Percentiles rank a stretch among this genome's conserved stretches.
phyloP scores from a whole-genome alignment of 2,888 invertebrate genomes.

The Cryptophagus acutangulus region DNA sequence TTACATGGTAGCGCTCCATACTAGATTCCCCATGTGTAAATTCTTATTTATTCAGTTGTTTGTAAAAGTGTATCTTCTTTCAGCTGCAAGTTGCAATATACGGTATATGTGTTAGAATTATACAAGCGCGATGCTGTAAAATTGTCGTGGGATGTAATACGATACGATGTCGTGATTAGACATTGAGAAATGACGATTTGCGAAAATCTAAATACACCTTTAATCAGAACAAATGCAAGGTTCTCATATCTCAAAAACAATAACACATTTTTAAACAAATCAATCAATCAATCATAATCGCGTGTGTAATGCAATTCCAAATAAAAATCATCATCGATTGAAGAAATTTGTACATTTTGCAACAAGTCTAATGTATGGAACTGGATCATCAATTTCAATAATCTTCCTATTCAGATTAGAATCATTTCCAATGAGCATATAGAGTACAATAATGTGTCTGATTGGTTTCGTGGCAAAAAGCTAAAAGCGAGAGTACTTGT shows the following conservation, averaged over 20 bases:
- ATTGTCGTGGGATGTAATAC: conserved; percentile 26
- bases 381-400: not conserved
- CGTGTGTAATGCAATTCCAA: no score
- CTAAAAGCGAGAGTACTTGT: conserved; percentile 22
- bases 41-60: conserved; percentile 40
- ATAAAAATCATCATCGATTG: no score
- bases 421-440: conserved; percentile 16
- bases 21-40: conserved; percentile 39
- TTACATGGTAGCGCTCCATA: conserved; percentile 31
- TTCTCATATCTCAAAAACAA: conserved; percentile 9
- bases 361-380: not conserved
- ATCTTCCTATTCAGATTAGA: conserved; percentile 13
- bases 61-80: conserved; percentile 42
- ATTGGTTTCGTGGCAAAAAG: no score
- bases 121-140: conserved; percentile 24
- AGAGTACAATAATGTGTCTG: no score
- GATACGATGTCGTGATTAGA: conserved; percentile 23
- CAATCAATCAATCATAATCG: no score
- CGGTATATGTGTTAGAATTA: conserved; percentile 25
- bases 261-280: not conserved
- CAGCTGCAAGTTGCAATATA: conserved; percentile 38
- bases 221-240: conserved; percentile 33
- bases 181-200: conserved; percentile 28
- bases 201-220: conserved; percentile 29
- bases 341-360: no score